A percentile compares a stretch with the other conserved stretches of the same genome.
phyloP scores from a whole-genome alignment of 2,888 invertebrate genomes.

The Alloscopus bannaensis region DNA sequence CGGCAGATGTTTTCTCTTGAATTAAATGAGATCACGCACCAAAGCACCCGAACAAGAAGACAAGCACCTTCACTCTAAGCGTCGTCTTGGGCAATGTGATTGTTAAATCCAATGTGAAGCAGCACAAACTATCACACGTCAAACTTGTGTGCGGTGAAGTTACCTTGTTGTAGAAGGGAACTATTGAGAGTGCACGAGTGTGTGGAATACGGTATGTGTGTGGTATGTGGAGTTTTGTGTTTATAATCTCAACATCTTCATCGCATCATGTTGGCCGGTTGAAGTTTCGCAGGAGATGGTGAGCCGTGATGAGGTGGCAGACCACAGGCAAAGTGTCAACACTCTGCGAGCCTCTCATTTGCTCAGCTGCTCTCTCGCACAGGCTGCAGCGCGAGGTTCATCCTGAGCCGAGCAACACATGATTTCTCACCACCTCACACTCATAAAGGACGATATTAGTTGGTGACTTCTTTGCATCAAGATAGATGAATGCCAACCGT shows the following conservation, averaged over 20 bases:
- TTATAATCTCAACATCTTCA: background rate
- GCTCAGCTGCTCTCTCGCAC: slow-evolving; percentile 20
- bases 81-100: no score
- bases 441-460: background rate
- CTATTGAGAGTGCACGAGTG: background rate
- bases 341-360: slow-evolving; percentile 49
- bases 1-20: background rate
- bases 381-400: slow-evolving; percentile 30
- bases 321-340: slow-evolving; percentile 21
- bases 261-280: slow-evolving; percentile 44
- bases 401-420: slow-evolving; percentile 2
- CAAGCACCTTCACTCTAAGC: background rate
- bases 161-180: background rate
- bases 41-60: background rate
- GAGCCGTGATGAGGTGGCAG: slow-evolving; percentile 50
- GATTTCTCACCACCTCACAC: background rate
- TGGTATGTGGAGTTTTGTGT: background rate
- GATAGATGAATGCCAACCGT: no score
- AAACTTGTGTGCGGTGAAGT: background rate
- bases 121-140: background rate
- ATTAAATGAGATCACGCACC: slow-evolving; percentile 7
- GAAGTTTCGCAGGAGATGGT: slow-evolving; percentile 44
- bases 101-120: no score
- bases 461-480: slow-evolving; percentile 23
- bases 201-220: background rate